Base-by-base conservation (phyloP, 2,113 vertebrate species). In the Urocolius indicus region DNA sequence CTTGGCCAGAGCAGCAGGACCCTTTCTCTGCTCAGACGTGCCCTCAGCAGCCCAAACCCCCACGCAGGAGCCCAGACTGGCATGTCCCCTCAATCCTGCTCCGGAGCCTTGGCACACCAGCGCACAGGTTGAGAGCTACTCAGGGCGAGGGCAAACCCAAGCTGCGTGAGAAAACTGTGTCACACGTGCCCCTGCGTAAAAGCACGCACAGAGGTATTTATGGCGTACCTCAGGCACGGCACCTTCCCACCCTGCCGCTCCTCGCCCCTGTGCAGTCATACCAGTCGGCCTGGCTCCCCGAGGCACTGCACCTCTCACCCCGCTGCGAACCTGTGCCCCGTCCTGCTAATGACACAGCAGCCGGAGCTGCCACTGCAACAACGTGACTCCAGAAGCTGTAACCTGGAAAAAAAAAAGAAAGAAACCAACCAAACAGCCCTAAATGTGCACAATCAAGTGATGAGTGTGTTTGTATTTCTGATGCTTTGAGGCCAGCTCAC, bases 401-500 rank as follows among this genome's bases (percentile, higher is more conserved):
- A 29, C 87, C 65, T 66, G 82, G 9, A 48, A 76, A 29, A 26
- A 38, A 24, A 59, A 62, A 51, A 48, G 36, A 22, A 79, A 19
- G 1, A 26, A 83, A 61, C 22, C 66, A 27, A 90, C 77, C 84
- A 26, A 61, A 6, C 79, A 90, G 55, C 59, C 73, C 51, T 91
- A 72, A 77, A 84, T 72, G 86, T 73, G 85, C 94, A 93, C 96
- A 94, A 94, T 95, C 96, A 95, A 68, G 55, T 87, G 93, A 95
- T 97, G 94, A 97, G 73, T 95, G 73, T 95, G 90, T 95, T 95
- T 90, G 88, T 80, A 95, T 89, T 95, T 88, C 90, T 96, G 92
- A 96, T 95, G 94, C 93, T 95, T 96, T 94, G 61, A 89, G 90
- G 94, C 93, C 93, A 92, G 77, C 88, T 97, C 95, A 94, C 92